phyloP scores from a whole-genome alignment of 2,888 invertebrate genomes.

The Volucella zonaria region DNA sequence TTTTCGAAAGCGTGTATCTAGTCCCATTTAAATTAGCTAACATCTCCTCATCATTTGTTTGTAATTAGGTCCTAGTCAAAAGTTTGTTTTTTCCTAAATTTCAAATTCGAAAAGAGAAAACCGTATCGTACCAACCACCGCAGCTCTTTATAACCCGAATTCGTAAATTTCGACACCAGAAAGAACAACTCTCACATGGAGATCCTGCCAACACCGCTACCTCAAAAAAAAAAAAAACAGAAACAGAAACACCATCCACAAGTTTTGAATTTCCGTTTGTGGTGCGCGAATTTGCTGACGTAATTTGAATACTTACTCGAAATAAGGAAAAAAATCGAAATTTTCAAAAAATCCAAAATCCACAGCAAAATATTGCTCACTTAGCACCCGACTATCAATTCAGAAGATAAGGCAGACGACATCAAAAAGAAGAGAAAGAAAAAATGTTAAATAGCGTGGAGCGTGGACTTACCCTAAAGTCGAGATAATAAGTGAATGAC shows the following conservation, averaged over 20 bases:
- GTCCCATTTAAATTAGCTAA: slow-evolving; percentile 49
- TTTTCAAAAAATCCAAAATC: not conserved
- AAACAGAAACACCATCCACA: slow-evolving; percentile 14
- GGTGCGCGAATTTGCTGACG: slow-evolving; percentile 48
- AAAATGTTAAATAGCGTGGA: slow-evolving; percentile 22
- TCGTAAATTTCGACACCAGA: not conserved
- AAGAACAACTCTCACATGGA: slow-evolving; percentile 55
- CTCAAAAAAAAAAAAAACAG: not conserved
- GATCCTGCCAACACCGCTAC: not conserved
- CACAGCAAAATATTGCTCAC: not conserved
- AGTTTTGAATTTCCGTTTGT: slow-evolving; percentile 66
- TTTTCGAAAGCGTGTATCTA: slow-evolving; percentile 20
- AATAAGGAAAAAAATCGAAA: not conserved
- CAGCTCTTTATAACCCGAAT: slow-evolving; percentile 32
- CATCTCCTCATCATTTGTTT: slow-evolving; percentile 33
- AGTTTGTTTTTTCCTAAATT: not conserved
- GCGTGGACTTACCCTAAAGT: slow-evolving; percentile 61
- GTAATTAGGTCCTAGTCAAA: slow-evolving; percentile 60
- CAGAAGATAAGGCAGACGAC: slow-evolving; percentile 28
- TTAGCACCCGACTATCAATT: slow-evolving; percentile 3
- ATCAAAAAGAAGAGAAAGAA: slow-evolving; percentile 2
- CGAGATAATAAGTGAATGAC: slow-evolving; percentile 59
- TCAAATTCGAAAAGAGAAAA: not conserved
- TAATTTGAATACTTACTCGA: slow-evolving; percentile 57
- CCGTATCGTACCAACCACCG: not conserved